phyloP scores from a whole-genome alignment of 1,140 invertebrate species.

The Drosophila lacertosa region DNA sequence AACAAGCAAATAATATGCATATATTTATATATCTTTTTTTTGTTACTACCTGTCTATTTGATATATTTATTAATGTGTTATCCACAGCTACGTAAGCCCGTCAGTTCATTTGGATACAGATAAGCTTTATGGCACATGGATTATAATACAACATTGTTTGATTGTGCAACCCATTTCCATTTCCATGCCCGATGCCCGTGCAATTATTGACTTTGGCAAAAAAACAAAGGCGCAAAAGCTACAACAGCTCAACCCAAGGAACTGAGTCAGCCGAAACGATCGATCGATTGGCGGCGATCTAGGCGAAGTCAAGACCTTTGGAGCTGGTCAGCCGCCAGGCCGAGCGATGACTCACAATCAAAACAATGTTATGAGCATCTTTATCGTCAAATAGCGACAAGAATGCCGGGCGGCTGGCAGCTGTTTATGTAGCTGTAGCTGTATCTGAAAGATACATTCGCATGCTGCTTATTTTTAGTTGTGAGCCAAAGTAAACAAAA shows the following conservation, averaged over 20 bases:
- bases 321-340: neutral
- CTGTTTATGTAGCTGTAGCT: constrained; percentile 31
- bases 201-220: constrained; percentile 31
- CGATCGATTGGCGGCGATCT: constrained; percentile 13
- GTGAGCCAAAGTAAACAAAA: constrained; percentile 55
- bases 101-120: constrained; percentile 8
- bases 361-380: constrained; percentile 31
- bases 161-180: constrained; percentile 35
- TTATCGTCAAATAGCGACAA: constrained; percentile 32
- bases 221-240: constrained; percentile 14
- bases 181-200: constrained; percentile 15
- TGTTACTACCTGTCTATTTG: neutral
- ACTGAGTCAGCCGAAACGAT: constrained; percentile 35
- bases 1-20: too few species aligned
- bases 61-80: constrained; percentile 6
- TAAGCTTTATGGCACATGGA: constrained; percentile 12
- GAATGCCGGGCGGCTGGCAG: constrained; percentile 28
- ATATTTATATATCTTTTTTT: neutral
- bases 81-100: neutral
- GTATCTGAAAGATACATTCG: constrained; percentile 34
- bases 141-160: constrained; percentile 6
- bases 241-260: constrained; percentile 1
- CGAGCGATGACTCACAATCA: constrained; percentile 37
- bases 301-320: constrained; percentile 33
- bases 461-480: constrained; percentile 63